A percentile compares a stretch with the other conserved stretches of the same genome.
These are phyloP conservation scores for Idaea biselata DNA, from an alignment of 2,888 invertebrate species.

Conservation along the genomic window DNA sequence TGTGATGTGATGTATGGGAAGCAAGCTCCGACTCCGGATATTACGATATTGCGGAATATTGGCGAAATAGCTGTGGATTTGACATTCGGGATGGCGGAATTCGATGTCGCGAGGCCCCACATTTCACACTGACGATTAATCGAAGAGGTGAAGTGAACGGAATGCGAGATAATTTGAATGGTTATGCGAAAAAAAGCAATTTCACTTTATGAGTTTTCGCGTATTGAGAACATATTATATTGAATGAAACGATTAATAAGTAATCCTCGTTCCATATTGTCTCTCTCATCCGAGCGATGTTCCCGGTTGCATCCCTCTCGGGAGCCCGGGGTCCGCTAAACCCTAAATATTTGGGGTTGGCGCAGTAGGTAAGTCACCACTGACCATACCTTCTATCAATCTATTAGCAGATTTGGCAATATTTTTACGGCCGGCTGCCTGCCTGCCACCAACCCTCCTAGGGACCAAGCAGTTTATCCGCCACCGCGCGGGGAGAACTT, in stretches of 20 bases:
- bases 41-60: constrained; percentile 56
- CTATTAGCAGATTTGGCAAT: no score
- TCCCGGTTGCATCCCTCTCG: no score
- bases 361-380: no score
- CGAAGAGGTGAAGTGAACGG: constrained; percentile 1
- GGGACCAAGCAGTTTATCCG: no score
- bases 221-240: background rate
- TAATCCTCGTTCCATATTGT: no score
- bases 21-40: constrained; percentile 45
- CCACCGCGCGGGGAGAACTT: no score
- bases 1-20: constrained; percentile 11
- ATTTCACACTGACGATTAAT: background rate
- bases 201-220: background rate
- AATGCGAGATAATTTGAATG: constrained; percentile 10
- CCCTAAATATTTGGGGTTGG: no score
- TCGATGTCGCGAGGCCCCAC: constrained; percentile 19
- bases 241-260: background rate
- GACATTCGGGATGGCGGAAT: constrained; percentile 31
- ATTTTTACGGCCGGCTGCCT: no score
- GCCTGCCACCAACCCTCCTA: no score
- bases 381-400: no score
- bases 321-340: no score
- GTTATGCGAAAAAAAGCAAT: constrained; percentile 3
- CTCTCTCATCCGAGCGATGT: no score
- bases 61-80: constrained; percentile 43